phyloP scores from a whole-genome alignment of 2,113 vertebrate species.

The Reinhardtius hippoglossoides region DNA sequence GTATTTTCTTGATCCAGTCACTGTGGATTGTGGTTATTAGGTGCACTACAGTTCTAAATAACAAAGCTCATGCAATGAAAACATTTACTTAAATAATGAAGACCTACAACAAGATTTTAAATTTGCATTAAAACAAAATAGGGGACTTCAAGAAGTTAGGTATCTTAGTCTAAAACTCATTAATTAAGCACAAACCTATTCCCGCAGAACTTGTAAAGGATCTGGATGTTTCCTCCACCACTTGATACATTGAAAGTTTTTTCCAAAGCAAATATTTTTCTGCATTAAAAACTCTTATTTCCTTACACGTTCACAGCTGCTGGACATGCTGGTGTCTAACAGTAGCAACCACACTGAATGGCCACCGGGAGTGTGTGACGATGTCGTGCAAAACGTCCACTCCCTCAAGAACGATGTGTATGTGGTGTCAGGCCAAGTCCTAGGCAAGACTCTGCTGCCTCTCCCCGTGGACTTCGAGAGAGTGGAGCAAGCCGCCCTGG shows the following conservation, averaged over 20 bases:
- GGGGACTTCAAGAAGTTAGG: too few species aligned
- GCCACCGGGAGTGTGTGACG: conserved; percentile 88
- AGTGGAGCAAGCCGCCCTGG: conserved; percentile 75
- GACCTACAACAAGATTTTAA: too few species aligned
- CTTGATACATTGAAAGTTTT: too few species aligned
- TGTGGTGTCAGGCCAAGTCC: conserved; percentile 86
- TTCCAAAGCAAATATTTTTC: background rate
- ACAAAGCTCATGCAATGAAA: too few species aligned
- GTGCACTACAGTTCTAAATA: too few species aligned
- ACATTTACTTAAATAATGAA: too few species aligned
- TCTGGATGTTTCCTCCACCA: too few species aligned
- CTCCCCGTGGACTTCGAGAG: conserved; percentile 83
- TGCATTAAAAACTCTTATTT: background rate
- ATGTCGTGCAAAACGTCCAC: conserved; percentile 84
- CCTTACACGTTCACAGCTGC: conserved; percentile 80
- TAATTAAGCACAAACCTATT: background rate
- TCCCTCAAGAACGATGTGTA: conserved; percentile 82
- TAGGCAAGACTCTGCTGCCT: conserved; percentile 90
- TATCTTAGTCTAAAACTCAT: background rate
- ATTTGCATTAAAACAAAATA: too few species aligned
- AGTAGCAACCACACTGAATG: conserved; percentile 83
- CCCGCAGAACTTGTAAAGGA: too few species aligned
- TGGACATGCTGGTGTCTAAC: conserved; percentile 29
- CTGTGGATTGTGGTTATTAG: too few species aligned
- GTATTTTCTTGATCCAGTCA: too few species aligned